Conservation (phyloP, 2,888 invertebrate genomes). For the Euzophera pinguis region DNA sequence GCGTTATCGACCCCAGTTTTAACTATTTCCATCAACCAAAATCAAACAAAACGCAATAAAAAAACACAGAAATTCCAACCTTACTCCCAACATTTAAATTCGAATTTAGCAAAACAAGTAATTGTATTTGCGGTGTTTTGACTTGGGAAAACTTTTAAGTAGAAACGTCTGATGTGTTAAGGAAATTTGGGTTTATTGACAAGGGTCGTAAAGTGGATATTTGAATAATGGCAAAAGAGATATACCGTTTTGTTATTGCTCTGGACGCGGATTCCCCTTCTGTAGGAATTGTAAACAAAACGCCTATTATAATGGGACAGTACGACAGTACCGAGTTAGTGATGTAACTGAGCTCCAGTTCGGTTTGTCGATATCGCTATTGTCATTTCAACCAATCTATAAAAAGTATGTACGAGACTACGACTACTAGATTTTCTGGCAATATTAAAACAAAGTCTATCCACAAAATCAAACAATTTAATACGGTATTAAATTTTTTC, state of each 20-base stretch:
- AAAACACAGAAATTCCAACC: constrained; percentile 23
- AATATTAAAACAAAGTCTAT: too few relatives aligned
- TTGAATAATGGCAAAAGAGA: constrained; percentile 24
- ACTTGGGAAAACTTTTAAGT: constrained; percentile 20
- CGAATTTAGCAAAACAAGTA: constrained; percentile 1
- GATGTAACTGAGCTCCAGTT: constrained; percentile 28
- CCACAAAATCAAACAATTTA: too few relatives aligned
- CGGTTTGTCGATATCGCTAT: constrained; percentile 12
- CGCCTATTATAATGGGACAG: constrained; percentile 72
- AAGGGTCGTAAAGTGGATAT: constrained; percentile 30
- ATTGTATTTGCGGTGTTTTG: constrained; percentile 27
- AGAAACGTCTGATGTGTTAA: constrained; percentile 20
- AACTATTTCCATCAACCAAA: constrained; percentile 21
- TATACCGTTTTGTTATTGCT: constrained; percentile 30
- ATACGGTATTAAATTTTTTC: too few relatives aligned
- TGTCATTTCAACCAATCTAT: neutral
- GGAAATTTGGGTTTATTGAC: constrained; percentile 27
- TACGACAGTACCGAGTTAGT: constrained; percentile 47
- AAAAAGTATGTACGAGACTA: too few relatives aligned
- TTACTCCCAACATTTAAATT: constrained; percentile 15
- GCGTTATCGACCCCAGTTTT: constrained; percentile 50
- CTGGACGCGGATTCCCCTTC: constrained; percentile 54
- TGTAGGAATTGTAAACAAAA: constrained; percentile 74
- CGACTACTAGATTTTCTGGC: too few relatives aligned
- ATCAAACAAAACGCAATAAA: constrained; percentile 18